These are phyloP conservation scores for Mythimna vitellina DNA, from an alignment of 2,888 invertebrate genomes.

Conservation along the genomic window DNA sequence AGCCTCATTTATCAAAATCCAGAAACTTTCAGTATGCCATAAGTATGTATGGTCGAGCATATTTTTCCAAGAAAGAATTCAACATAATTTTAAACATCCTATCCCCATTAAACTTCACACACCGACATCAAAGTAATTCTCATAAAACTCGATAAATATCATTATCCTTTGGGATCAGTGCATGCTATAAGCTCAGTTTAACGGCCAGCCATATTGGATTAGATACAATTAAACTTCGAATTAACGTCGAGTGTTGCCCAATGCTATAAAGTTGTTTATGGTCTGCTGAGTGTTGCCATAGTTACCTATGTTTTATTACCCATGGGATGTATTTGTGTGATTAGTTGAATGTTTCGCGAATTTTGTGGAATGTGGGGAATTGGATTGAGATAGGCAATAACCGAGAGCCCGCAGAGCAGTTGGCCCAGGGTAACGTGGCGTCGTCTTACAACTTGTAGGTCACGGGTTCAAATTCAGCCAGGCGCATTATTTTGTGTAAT, in stretches of 20 bases:
- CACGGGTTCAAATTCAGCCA: too few species aligned
- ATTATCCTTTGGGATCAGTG: conserved; percentile 28
- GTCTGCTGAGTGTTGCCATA: conserved; percentile 38
- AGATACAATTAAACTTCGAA: conserved; percentile 51
- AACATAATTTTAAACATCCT: neutral
- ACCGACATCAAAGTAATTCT: neutral
- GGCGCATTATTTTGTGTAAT: too few species aligned
- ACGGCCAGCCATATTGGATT: conserved; percentile 43
- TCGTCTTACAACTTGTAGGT: too few species aligned
- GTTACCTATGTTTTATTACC: conserved; percentile 41
- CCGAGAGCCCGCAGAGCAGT: too few species aligned
- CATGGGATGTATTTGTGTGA: conserved; percentile 16
- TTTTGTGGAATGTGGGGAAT: neutral
- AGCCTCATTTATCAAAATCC: too few species aligned
- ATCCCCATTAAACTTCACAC: conserved; percentile 6
- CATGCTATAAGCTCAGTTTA: conserved; percentile 15
- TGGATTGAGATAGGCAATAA: neutral
- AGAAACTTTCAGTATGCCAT: too few species aligned
- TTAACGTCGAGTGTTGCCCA: conserved; percentile 43
- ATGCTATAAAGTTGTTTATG: conserved; percentile 51
- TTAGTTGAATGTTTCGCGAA: conserved; percentile 1
- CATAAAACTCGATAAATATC: conserved; percentile 32
- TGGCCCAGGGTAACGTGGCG: too few species aligned
- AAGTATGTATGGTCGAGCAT: neutral
- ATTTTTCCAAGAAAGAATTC: neutral